Evolutionary conservation across 2,113 vertebrate species (phyloP).

Genomic region (Clarias batrachus): DNA sequence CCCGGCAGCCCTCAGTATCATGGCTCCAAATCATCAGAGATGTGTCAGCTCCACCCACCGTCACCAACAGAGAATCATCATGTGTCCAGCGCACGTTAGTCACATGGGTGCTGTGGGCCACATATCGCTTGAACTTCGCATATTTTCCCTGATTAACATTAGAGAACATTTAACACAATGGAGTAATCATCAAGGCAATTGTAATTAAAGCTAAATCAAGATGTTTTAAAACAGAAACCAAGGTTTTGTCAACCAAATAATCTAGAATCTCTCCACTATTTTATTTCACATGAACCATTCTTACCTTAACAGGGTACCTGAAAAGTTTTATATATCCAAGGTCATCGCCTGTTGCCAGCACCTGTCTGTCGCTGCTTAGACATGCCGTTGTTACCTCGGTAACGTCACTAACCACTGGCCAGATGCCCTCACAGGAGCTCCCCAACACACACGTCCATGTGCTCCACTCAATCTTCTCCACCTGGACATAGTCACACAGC

Average conservation of each 20-base stretch:
- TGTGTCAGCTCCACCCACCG: slow-evolving; percentile 88
- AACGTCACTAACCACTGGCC: slow-evolving; percentile 93
- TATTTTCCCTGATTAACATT: slow-evolving; percentile 83
- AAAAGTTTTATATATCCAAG: slow-evolving; percentile 97
- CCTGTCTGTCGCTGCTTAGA: slow-evolving; percentile 85
- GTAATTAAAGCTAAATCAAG: background rate
- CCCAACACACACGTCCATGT: slow-evolving; percentile 96
- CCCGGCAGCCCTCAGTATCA: slow-evolving; percentile 82
- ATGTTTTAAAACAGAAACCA: background rate
- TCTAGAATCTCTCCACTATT: background rate
- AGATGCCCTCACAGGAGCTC: slow-evolving; percentile 88
- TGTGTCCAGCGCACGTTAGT: slow-evolving; percentile 94
- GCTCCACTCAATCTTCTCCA: slow-evolving; percentile 93
- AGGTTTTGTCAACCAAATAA: background rate
- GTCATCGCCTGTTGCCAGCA: slow-evolving; percentile 95
- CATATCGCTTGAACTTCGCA: slow-evolving; percentile 93
- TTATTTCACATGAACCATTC: slow-evolving; percentile 42
- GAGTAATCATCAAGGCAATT: background rate
- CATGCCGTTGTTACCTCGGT: slow-evolving; percentile 88
- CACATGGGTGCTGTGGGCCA: slow-evolving; percentile 94
- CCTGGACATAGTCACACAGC: slow-evolving; percentile 67
- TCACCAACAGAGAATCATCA: slow-evolving; percentile 88
- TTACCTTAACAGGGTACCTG: slow-evolving; percentile 91
- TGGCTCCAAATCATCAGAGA: slow-evolving; percentile 96
- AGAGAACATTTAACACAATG: slow-evolving; percentile 32